Evolutionary conservation across 1,140 invertebrate genomes (phyloP), one percentile per base, ranked within the genome.

Genomic region (Riptortus pedestris): DNA sequence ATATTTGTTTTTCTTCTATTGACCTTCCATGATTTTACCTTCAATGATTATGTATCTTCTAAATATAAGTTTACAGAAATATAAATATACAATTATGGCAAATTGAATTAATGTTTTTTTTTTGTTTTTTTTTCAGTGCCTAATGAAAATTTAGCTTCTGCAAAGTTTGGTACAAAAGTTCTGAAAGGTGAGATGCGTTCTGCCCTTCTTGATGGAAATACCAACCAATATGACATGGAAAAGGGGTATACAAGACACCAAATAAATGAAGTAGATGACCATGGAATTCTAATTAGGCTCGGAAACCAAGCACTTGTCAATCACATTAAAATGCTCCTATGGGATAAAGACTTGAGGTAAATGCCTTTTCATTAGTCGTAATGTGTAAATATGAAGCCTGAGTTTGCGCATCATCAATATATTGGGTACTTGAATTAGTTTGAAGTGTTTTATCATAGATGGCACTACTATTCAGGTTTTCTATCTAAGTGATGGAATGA

Each of bases 261-360:
- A 38, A 98, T 98, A 71, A 89, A 85, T 69, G 91, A 94, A 63
- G 79, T 78, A 60, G 76, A 85, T 67, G 84, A 85, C 73, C 80
- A 84, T 66, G 87, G 90, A 60, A 96, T 98, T 73, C 79, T 93
- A 0, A 85, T 98, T 14, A 87, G 91, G 73, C 80, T 98, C 16
- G 88, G 87, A 60, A 85, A 83, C 48, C 87, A 89, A 62, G 91
- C 84, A 72, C 96, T 98, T 71, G 84, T 98, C 67, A 98, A 98
- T 80, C 88, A 95, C 71, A 83, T 98, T 52, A 84, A 85, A 69
- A 84, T 98, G 81, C 78, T 97, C 55, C 78, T 98, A 0, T 98
- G 94, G 94, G 95, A 98, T 78, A 79, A 85, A 69, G 95, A 98
- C 76, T 81, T 85, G 71, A 85, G 93, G 86, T 86, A 72, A 38